Conservation (phyloP, 1,140 invertebrate genomes). For the Micrasema longulum region DNA sequence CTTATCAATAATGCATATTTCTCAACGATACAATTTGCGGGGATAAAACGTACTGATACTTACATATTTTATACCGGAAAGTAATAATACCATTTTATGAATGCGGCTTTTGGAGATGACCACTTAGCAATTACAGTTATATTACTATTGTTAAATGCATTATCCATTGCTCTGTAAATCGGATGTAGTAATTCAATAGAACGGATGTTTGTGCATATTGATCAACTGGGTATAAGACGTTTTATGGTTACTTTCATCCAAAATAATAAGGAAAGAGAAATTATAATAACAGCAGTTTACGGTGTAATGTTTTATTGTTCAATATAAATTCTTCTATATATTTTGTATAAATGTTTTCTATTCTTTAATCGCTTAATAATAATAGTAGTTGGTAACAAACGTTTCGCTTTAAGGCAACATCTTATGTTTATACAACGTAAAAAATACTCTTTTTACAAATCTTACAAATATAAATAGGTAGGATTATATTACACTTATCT, state of each 20-base stretch:
- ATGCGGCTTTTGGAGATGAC: conserved; percentile 7
- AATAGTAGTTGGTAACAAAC: conserved; percentile 56
- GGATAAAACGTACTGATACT: not conserved
- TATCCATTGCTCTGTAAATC: conserved; percentile 10
- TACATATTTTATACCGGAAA: not conserved
- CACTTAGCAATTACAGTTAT: not conserved
- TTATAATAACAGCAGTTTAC: conserved; percentile 34
- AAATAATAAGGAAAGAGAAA: conserved; percentile 3
- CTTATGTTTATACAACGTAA: conserved; percentile 54
- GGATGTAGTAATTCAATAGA: not conserved
- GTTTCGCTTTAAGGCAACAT: conserved; percentile 55
- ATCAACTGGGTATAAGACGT: conserved; percentile 1
- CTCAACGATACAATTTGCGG: not conserved
- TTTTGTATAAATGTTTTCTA: conserved; percentile 55
- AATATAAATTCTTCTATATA: conserved; percentile 55
- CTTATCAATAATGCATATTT: not conserved
- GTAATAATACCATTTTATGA: not conserved
- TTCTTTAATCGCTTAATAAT: conserved; percentile 52
- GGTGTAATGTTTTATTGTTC: conserved; percentile 54
- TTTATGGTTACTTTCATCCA: conserved; percentile 11
- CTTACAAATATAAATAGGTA: conserved; percentile 55
- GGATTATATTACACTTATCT: conserved; percentile 53
- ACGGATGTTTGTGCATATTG: conserved; percentile 3
- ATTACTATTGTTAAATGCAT: conserved; percentile 5
- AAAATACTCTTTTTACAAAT: conserved; percentile 53